Conservation (phyloP, 2,797 vertebrate species). For the Dermochelys coriacea region DNA sequence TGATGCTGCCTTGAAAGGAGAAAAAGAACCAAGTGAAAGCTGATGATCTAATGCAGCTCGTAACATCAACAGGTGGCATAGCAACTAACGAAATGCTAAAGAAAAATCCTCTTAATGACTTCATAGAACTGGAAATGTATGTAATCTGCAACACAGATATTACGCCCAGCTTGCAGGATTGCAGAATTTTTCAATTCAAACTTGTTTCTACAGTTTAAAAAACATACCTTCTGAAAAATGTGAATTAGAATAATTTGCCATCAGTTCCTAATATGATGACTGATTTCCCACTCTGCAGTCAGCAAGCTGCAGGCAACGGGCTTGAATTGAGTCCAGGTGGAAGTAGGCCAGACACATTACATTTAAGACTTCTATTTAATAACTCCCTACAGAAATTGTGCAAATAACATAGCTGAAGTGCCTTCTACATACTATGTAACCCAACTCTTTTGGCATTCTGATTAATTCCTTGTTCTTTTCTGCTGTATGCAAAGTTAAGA, state of each 20-base stretch:
- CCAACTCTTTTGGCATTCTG: slow-evolving; percentile 47
- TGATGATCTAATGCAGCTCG: slow-evolving; percentile 6
- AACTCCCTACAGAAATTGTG: slow-evolving; percentile 80
- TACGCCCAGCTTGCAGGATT: slow-evolving; percentile 67
- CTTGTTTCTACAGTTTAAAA: slow-evolving; percentile 78
- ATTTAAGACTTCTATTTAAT: slow-evolving; percentile 81
- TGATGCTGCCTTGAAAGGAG: neutral
- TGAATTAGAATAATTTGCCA: slow-evolving; percentile 80
- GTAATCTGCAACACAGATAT: slow-evolving; percentile 67
- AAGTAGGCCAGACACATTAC: slow-evolving; percentile 79
- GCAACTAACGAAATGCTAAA: slow-evolving; percentile 56
- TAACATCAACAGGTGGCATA: slow-evolving; percentile 44
- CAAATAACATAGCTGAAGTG: slow-evolving; percentile 81
- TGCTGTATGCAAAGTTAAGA: slow-evolving; percentile 67
- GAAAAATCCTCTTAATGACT: slow-evolving; percentile 64
- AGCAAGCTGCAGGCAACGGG: slow-evolving; percentile 73
- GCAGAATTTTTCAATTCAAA: slow-evolving; percentile 79
- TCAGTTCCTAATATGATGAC: slow-evolving; percentile 80
- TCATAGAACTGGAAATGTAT: slow-evolving; percentile 67
- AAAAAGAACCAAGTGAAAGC: slow-evolving; percentile 20
- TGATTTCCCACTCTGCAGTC: slow-evolving; percentile 79
- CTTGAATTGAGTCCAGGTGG: slow-evolving; percentile 82
- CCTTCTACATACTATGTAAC: slow-evolving; percentile 69
- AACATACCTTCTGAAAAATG: slow-evolving; percentile 77
- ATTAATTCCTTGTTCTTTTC: slow-evolving; percentile 62